Evolutionary conservation across 1,140 invertebrate species (phyloP).

Genomic region (Drepana arcuata): DNA sequence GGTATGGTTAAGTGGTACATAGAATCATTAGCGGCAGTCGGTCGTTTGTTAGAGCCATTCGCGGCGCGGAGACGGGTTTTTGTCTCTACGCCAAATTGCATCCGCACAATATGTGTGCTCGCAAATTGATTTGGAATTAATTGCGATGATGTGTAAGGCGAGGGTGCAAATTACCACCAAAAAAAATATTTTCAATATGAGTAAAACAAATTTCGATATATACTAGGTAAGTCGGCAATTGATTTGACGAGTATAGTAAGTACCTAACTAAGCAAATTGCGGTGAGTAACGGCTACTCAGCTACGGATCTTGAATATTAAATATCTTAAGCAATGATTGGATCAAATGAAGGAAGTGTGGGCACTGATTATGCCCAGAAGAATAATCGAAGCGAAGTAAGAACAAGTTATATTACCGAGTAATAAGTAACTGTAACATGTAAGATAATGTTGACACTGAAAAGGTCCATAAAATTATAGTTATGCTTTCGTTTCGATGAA

Average conservation of each 20-base stretch:
- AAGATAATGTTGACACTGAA: no score
- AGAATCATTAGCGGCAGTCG: conserved; percentile 63
- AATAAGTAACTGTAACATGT: no score
- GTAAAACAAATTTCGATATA: neutral
- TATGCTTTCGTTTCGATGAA: no score
- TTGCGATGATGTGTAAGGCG: conserved; percentile 21
- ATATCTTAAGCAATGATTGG: neutral
- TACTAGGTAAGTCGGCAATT: no score
- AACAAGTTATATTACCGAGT: no score
- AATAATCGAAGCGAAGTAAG: no score
- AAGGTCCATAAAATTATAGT: no score
- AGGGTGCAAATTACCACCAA: neutral
- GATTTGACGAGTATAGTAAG: no score
- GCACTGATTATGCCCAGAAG: neutral
- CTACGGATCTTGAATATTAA: neutral
- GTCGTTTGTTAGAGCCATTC: conserved; percentile 65
- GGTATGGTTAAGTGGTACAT: conserved; percentile 19
- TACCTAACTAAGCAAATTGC: no score
- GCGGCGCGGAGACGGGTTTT: conserved; percentile 61
- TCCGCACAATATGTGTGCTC: conserved; percentile 57
- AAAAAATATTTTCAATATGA: neutral
- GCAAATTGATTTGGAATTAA: conserved; percentile 66
- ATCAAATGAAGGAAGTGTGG: neutral
- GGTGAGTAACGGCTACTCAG: neutral
- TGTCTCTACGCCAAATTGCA: conserved; percentile 65